Conservation (phyloP, 64 coral and sea anemone genomes). For the Actinia tenebrosa region DNA sequence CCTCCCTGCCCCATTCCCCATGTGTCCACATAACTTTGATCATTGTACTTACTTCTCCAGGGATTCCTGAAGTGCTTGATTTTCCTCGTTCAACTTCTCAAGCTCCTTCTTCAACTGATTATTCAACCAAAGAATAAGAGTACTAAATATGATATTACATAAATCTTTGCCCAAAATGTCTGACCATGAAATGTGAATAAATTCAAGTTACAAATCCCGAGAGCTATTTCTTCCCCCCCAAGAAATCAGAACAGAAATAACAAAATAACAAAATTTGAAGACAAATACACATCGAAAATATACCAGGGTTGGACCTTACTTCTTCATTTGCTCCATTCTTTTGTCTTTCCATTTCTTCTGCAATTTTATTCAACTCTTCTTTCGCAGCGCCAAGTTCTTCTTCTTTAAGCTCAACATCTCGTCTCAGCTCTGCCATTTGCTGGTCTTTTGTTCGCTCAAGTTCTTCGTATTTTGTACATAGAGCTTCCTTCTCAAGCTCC, state of each 20-base stretch:
- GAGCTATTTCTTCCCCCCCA: too few species aligned
- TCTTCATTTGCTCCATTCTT: neutral
- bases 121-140: neutral
- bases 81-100: constrained; percentile 23
- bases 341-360: constrained; percentile 13
- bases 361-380: neutral
- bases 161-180: neutral
- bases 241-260: neutral
- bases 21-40: too few species aligned
- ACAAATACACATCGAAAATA: neutral
- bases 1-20: too few species aligned
- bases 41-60: constrained; percentile 11
- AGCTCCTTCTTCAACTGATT: constrained; percentile 16
- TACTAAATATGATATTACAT: neutral
- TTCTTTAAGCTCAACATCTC: neutral
- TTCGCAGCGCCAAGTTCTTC: neutral
- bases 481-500: neutral
- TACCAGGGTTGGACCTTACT: neutral
- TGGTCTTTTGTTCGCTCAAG: constrained; percentile 1
- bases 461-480: neutral
- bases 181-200: neutral
- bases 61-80: constrained; percentile 21
- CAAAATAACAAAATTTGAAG: neutral
- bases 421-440: constrained; percentile 16
- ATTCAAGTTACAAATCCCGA: too few species aligned